Evolutionary conservation across 1,140 invertebrate species (phyloP).

Genomic region (Drosophila watanabei): DNA sequence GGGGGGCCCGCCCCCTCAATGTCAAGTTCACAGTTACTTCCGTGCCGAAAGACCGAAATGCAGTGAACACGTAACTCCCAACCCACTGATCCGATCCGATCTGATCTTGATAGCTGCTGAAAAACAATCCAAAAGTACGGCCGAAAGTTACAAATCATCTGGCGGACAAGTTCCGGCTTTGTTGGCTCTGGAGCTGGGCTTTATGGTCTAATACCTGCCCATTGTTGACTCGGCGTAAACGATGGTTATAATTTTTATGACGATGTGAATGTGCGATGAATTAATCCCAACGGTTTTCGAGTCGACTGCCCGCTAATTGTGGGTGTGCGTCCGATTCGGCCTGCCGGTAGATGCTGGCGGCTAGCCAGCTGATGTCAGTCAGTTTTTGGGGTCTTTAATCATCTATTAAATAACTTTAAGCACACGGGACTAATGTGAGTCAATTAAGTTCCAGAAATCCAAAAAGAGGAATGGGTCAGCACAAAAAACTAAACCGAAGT

Average conservation of each 20-base stretch:
- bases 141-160: conserved; percentile 77
- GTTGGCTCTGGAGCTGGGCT: conserved; percentile 30
- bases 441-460: conserved; percentile 33
- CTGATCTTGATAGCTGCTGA: conserved; percentile 33
- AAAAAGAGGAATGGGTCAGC: neutral
- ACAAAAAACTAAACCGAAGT: neutral
- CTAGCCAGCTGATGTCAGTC: conserved; percentile 30
- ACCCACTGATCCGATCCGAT: conserved; percentile 9
- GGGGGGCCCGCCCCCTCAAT: conserved; percentile 44
- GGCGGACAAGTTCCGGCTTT: conserved; percentile 76
- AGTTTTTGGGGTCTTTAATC: conserved; percentile 47
- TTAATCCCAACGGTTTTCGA: conserved; percentile 51
- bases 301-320: conserved; percentile 50
- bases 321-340: conserved; percentile 40
- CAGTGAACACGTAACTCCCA: conserved; percentile 39
- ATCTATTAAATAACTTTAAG: conserved; percentile 53
- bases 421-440: conserved; percentile 21
- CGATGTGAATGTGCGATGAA: conserved; percentile 55
- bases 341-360: conserved; percentile 33
- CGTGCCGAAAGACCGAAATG: conserved; percentile 35
- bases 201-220: conserved; percentile 63
- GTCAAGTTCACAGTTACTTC: conserved; percentile 74
- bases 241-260: conserved; percentile 49
- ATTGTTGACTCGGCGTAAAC: conserved; percentile 66
- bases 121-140: conserved; percentile 12